These are phyloP conservation scores for Dicranocentrus wangi DNA, from an alignment of 2,888 invertebrate genomes.

Conservation along the genomic window DNA sequence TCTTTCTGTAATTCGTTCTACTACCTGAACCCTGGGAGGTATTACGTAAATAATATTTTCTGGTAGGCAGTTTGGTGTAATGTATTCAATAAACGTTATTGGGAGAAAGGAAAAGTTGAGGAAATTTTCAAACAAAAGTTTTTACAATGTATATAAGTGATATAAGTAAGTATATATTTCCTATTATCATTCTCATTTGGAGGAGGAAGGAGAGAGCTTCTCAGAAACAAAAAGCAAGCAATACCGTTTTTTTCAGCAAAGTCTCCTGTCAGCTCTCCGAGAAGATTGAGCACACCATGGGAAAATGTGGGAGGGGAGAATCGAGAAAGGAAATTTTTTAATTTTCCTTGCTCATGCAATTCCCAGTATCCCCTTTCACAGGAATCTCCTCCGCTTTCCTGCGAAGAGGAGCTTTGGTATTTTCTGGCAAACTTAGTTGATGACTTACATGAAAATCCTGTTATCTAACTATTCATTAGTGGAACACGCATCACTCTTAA, in stretches of 20 bases:
- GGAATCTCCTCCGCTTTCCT: neutral
- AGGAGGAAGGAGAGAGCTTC: neutral
- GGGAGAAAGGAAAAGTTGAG: neutral
- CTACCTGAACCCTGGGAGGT: no score
- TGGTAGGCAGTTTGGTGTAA: no score
- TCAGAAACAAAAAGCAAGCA: neutral
- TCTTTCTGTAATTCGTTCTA: no score
- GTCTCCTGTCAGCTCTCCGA: neutral
- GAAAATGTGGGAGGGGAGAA: neutral
- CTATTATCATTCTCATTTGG: conserved; percentile 7
- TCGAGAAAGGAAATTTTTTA: conserved; percentile 1
- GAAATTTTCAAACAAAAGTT: conserved; percentile 10
- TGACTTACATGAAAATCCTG: conserved; percentile 13
- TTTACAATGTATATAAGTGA: neutral
- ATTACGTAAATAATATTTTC: no score
- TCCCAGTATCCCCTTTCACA: neutral
- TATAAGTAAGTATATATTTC: neutral
- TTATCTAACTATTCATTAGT: conserved; percentile 24
- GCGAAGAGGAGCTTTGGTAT: neutral
- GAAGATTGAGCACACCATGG: no score
- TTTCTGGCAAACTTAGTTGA: conserved; percentile 9
- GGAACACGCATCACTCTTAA: conserved; percentile 15
- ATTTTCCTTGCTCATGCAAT: conserved; percentile 34
- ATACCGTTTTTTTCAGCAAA: conserved; percentile 2
- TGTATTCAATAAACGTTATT: neutral